Evolutionary conservation across 1,140 invertebrate genomes (phyloP).

Genomic region (Chrysopa pallens): DNA sequence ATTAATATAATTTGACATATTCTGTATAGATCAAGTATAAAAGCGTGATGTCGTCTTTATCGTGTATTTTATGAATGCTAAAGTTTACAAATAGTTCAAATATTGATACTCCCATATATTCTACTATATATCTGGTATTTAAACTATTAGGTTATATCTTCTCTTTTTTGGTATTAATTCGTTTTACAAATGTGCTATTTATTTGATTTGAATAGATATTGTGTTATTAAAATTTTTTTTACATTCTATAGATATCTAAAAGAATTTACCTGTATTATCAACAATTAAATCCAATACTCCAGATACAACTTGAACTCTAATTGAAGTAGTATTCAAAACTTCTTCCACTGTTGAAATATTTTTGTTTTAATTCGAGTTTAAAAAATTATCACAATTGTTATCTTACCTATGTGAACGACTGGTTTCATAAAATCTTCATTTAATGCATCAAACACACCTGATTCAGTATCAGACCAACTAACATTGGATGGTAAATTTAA

Average conservation of each 20-base stretch:
- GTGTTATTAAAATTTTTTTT: not conserved
- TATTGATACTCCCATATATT: too few relatives aligned
- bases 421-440: conserved; percentile 70
- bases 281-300: conserved; percentile 56
- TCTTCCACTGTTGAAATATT: conserved; percentile 37
- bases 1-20: too few relatives aligned
- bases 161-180: not conserved
- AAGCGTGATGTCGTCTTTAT: too few relatives aligned
- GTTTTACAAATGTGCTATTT: not conserved
- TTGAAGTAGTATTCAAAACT: conserved; percentile 45
- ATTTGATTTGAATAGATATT: not conserved
- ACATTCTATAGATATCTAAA: conserved; percentile 1
- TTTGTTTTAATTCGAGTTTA: not conserved
- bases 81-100: too few relatives aligned
- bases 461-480: conserved; percentile 46
- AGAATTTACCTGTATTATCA: conserved; percentile 41
- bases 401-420: conserved; percentile 44
- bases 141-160: too few relatives aligned
- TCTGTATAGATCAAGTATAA: too few relatives aligned
- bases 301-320: conserved; percentile 48
- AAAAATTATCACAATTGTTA: conserved; percentile 4
- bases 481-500: conserved; percentile 40
- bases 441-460: conserved; percentile 42
- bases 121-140: too few relatives aligned
- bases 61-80: too few relatives aligned